phyloP scores from a whole-genome alignment of 2,888 invertebrate genomes.

The Cryptocephalus primarius region DNA sequence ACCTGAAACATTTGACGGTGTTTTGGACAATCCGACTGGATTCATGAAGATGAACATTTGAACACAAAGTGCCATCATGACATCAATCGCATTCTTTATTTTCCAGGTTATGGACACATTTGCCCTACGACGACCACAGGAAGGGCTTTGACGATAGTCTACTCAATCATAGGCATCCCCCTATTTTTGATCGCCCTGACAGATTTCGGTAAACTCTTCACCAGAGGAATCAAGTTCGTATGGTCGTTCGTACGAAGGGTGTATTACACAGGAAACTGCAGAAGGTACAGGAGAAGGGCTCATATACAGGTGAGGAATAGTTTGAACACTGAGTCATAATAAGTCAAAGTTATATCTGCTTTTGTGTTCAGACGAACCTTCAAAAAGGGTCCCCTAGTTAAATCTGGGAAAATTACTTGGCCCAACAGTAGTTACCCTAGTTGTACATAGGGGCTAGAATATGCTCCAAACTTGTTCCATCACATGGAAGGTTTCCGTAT shows the following conservation, averaged over 20 bases:
- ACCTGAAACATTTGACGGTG: no score
- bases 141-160: conserved; percentile 78
- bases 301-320: conserved; percentile 53
- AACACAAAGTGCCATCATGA: no score
- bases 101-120: conserved; percentile 92
- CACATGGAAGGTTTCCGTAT: no score
- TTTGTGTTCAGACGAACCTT: no score
- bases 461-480: no score
- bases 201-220: conserved; percentile 90
- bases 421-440: no score
- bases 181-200: conserved; percentile 88
- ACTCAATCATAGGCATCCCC: conserved; percentile 92
- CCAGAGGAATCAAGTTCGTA: conserved; percentile 77
- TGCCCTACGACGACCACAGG: conserved; percentile 83
- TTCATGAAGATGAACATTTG: no score
- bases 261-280: conserved; percentile 79
- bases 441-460: no score
- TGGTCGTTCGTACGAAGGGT: conserved; percentile 78
- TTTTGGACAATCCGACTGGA: no score
- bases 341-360: background rate
- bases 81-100: background rate
- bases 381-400: no score
- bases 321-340: no score
- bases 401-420: no score
- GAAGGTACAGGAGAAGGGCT: conserved; percentile 61